Evolutionary conservation across 92 coral and sea anemone genomes (phyloP).

Genomic region (Porites lobata): DNA sequence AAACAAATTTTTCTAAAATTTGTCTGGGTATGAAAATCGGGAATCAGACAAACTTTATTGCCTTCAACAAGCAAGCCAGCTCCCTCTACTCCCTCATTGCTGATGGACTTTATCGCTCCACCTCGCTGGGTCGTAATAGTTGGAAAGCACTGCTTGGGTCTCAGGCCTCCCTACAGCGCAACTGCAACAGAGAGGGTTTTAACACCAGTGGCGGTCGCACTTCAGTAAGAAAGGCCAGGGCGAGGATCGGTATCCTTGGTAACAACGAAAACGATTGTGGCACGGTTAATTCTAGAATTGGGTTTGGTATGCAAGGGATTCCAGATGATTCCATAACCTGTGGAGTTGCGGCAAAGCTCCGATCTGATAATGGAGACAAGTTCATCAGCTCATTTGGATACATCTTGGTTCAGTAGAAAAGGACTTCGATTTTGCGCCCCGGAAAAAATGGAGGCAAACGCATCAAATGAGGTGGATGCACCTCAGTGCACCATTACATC

Average conservation of each 20-base stretch:
- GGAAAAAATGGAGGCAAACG: no score
- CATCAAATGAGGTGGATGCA: no score
- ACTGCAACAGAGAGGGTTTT: constrained; percentile 3
- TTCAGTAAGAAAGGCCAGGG: neutral
- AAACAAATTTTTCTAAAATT: constrained; percentile 17
- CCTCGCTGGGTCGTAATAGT: constrained; percentile 18
- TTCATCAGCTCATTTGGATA: neutral
- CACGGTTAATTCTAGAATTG: neutral
- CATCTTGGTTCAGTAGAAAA: constrained; percentile 1
- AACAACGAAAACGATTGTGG: neutral
- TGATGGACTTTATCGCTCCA: constrained; percentile 5
- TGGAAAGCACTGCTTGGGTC: constrained; percentile 30
- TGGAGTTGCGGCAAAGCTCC: neutral
- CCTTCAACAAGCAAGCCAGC: constrained; percentile 10
- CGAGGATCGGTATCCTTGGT: constrained; percentile 6
- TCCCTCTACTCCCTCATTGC: constrained; percentile 38
- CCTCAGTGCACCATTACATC: no score
- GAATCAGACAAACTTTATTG: neutral
- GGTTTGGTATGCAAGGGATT: neutral
- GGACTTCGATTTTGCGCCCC: no score
- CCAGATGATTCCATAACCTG: neutral
- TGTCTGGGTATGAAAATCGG: constrained; percentile 33
- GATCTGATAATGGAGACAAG: neutral
- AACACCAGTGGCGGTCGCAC: neutral
- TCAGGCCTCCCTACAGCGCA: constrained; percentile 5